A percentile compares a stretch with the other conserved stretches of the same genome.
These are phyloP conservation scores for Anthoscopus minutus DNA, from an alignment of 2,113 vertebrate species.

Conservation along the genomic window DNA sequence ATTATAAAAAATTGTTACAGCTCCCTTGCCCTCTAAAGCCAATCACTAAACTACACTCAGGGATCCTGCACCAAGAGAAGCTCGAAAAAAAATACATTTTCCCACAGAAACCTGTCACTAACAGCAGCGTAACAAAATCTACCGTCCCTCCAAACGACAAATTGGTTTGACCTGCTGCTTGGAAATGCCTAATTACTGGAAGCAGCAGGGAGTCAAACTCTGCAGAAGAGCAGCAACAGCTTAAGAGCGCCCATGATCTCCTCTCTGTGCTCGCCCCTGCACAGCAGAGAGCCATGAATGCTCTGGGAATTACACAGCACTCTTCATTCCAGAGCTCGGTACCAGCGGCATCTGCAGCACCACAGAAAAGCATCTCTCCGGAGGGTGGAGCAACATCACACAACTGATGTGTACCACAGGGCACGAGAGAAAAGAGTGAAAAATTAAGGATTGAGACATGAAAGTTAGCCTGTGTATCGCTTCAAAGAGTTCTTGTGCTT, in stretches of 20 bases:
- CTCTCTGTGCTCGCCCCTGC: neutral
- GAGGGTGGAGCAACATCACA: neutral
- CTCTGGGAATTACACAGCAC: neutral
- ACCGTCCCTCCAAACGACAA: neutral
- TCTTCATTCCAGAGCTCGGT: neutral
- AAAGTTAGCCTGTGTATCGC: neutral
- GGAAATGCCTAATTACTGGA: neutral
- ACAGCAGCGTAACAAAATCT: neutral
- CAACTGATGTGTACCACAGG: neutral
- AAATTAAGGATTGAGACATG: neutral
- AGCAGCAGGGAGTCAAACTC: neutral
- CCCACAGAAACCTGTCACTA: neutral
- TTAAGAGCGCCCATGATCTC: rapidly evolving
- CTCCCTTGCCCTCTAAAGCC: neutral
- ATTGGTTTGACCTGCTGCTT: neutral
- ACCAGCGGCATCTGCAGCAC: neutral
- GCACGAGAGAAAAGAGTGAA: neutral
- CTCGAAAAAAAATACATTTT: neutral
- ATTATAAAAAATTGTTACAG: neutral
- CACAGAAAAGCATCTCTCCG: neutral
- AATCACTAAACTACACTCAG: neutral
- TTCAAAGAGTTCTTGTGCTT: neutral
- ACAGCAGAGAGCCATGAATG: neutral
- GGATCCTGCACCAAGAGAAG: neutral
- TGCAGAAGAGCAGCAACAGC: neutral